Evolutionary conservation across 2,797 vertebrate species (phyloP), one percentile per base, ranked within the genome.

Genomic region (Phrynocephalus guinanensis): DNA sequence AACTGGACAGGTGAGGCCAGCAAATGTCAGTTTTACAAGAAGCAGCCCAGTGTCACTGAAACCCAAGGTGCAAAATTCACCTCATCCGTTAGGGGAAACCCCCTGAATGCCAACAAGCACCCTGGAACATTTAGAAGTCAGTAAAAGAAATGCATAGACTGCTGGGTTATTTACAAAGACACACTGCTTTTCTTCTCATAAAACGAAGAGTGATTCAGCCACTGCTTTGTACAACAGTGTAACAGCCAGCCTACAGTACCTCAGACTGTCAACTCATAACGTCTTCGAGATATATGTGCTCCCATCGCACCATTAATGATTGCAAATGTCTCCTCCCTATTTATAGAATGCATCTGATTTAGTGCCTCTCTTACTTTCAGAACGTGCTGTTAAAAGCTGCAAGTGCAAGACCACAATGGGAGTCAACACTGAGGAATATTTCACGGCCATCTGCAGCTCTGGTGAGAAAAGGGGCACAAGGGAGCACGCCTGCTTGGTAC

Each of bases 311-410:
- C 24, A 16, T 50, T 81, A 90, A 79, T 56, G 82, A 80, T 82
- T 56, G 24, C 75, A 9, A 48, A 83, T 78, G 3, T 83, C 38
- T 85, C 86, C 85, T 86, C 76, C 48, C 86, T 80, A 1, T 11
- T 13, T 6, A 20, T 6, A 0, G 11, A 2, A 88, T 60, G 38
- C 0, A 3, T 22, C 72, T 81, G 81, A 1, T 26, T 72, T 81
- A 80, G 26, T 0, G 68, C 24, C 79, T 0, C 83, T n/a, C 0
- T 66, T 1, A 70, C 70, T 77, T 9, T 0, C 78, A 9, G 22
- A 88, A 81, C 78, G 7, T 60, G 28, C 20, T 0, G 77, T 79
- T 84, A 82, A 81, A 63, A 90, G 85, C 75, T 60, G 82, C 6
- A 79, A 68, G 48, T 30, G 22, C 0, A 1, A 82, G 85, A 50